Evolutionary conservation across 2,113 vertebrate species (phyloP), one percentile per base, ranked within the genome.

Genomic region (Cyprinodon brontotheroides): DNA sequence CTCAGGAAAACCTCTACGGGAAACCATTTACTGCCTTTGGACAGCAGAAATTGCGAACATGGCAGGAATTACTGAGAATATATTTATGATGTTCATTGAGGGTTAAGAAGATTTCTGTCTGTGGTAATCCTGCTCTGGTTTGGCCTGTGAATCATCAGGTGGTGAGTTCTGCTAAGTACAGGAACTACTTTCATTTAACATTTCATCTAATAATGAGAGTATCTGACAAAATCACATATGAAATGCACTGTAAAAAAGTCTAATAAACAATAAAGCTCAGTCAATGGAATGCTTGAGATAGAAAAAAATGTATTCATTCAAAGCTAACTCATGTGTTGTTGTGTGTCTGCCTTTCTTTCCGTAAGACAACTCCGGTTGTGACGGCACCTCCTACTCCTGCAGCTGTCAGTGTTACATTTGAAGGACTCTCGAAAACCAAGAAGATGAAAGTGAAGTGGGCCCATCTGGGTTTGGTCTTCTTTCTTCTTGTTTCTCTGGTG

Each of bases 401-500:
- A 38, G 65, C 82, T 39, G 69, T 75, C 1, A 20, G 69, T 11
- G 81, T 83, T 10, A 88, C 86, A 14, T 75, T 88, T 0, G 63
- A 91, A 57, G 91, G 85, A 69, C 76, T 94, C 57, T 89, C 86
- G 53, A 88, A 83, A 63, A 70, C 78, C 41, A 57, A 57, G 15
- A 87, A 53, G 39, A 94, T 94, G 92, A 94, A 94, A 84, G 86
- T 95, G 89, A 96, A 94, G 76, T 95, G 94, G 94, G 89, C 92
- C 50, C 92, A 95, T 0, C 29, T 93, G 3, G 86, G 92, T 61
- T 90, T 96, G 11, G 17, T 94, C 17, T 92, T 97, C 91, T 94
- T 97, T 80, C 92, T 97, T 37, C 59, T 95, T 61, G 65, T 97
- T 3, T 96, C 95, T 0, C 65, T 94, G 66, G 93, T 95, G 65